These are phyloP conservation scores for Enteromius trimaculatus DNA, from an alignment of 2,797 vertebrate genomes.

Conservation along the genomic window DNA sequence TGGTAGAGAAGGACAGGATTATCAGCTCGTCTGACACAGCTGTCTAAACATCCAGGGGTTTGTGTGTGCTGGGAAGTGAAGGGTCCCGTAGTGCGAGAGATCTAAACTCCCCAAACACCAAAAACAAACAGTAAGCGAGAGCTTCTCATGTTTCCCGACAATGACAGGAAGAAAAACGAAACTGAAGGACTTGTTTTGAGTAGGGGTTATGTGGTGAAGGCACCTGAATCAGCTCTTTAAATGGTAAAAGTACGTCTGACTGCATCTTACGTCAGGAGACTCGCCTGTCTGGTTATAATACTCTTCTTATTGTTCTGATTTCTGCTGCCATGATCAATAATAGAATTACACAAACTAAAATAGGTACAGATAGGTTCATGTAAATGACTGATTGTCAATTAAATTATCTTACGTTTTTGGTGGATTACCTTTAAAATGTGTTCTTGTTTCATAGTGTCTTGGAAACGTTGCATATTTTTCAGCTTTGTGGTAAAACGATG, in stretches of 20 bases:
- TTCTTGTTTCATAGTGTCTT: background rate
- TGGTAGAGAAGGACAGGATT: background rate
- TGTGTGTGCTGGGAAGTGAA: background rate
- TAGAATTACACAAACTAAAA: background rate
- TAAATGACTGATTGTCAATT: background rate
- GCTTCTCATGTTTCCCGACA: background rate
- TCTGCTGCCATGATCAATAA: background rate
- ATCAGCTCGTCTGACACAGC: conserved; percentile 37
- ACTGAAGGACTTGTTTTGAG: background rate
- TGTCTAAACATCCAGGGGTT: conserved; percentile 50
- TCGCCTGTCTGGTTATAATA: background rate
- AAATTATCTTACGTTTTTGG: background rate
- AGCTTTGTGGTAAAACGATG: background rate
- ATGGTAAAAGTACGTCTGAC: background rate
- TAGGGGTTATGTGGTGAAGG: background rate
- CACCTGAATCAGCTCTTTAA: background rate
- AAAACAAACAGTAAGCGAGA: conserved; percentile 19
- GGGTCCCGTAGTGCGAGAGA: background rate
- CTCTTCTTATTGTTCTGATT: background rate
- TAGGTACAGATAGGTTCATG: background rate
- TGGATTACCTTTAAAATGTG: background rate
- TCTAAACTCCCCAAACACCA: conserved; percentile 13
- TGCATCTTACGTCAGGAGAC: too few species aligned
- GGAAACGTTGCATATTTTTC: background rate
- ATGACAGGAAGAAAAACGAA: conserved; percentile 3